Conservation (phyloP, 2,113 vertebrate species). For the Lepus europaeus region DNA sequence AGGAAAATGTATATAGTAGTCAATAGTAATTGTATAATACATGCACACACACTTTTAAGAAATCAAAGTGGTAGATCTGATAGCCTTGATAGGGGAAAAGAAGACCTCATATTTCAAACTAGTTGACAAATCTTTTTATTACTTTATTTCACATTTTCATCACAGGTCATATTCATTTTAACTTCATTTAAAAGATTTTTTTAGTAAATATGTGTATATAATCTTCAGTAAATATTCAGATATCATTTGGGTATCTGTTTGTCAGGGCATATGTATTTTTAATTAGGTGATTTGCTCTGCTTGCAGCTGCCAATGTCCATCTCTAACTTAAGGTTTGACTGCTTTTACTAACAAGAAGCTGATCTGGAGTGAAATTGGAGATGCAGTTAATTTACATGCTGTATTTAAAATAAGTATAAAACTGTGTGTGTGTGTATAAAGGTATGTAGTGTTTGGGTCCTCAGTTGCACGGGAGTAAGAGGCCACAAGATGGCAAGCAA, state of each 20-base stretch:
- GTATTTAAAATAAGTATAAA: not conserved
- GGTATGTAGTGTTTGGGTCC: not conserved
- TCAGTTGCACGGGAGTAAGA: not conserved
- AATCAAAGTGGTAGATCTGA: slow-evolving; percentile 5
- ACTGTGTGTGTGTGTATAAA: not conserved
- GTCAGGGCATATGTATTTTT: not conserved
- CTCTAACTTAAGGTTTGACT: slow-evolving; percentile 12
- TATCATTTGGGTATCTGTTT: not conserved
- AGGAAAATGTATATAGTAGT: not conserved
- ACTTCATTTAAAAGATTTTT: not conserved
- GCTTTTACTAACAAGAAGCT: slow-evolving; percentile 19
- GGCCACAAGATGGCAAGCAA: slow-evolving; percentile 71
- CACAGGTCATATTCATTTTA: not conserved
- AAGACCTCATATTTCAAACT: not conserved
- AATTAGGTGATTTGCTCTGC: not conserved
- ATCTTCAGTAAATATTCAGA: not conserved
- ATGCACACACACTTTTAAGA: not conserved
- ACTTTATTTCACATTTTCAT: not conserved
- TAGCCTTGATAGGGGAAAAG: not conserved
- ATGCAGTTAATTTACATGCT: not conserved
- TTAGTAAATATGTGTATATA: not conserved
- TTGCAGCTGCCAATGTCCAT: not conserved
- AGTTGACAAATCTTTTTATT: not conserved
- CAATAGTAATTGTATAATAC: not conserved
- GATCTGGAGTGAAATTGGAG: not conserved